Percentiles rank a stretch among this genome's conserved stretches.
phyloP scores from a whole-genome alignment of 2,113 vertebrate genomes.

The Oryctolagus cuniculus region DNA sequence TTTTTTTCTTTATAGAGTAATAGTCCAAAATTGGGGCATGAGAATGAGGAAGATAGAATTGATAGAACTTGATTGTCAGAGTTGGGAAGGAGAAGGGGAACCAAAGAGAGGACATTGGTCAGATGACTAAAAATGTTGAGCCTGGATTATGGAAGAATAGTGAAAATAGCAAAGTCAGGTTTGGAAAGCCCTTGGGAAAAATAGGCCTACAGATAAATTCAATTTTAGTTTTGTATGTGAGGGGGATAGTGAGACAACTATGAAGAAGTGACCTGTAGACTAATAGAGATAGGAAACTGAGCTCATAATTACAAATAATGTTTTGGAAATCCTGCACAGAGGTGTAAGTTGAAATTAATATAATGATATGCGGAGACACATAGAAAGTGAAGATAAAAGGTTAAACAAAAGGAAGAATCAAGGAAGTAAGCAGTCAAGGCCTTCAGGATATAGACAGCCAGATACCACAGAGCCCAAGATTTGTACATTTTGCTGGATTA shows the following conservation, averaged over 20 bases:
- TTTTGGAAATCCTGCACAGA: conserved; percentile 52
- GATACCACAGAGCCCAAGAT: not conserved
- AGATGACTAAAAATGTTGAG: conserved; percentile 50
- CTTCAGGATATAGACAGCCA: not conserved
- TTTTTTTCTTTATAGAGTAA: not conserved
- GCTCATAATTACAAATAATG: conserved; percentile 36
- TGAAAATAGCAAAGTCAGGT: conserved; percentile 10
- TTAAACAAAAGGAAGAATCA: conserved; percentile 37
- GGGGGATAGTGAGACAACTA: not conserved
- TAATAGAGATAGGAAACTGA: conserved; percentile 40
- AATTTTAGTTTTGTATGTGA: conserved; percentile 54
- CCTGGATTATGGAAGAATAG: conserved; percentile 27
- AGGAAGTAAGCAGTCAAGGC: not conserved
- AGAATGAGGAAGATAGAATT: conserved; percentile 54
- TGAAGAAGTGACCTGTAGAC: conserved; percentile 30
- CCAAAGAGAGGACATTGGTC: not conserved
- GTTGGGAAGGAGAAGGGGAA: conserved; percentile 19
- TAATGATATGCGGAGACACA: not conserved
- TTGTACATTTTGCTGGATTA: not conserved
- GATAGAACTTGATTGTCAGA: conserved; percentile 26
- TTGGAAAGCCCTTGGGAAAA: conserved; percentile 64
- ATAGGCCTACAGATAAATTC: conserved; percentile 1
- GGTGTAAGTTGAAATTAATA: conserved; percentile 43
- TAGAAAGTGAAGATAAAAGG: conserved; percentile 36
- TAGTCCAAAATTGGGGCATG: not conserved